phyloP scores from a whole-genome alignment of 2,113 vertebrate genomes.

The Tachysurus vachellii region DNA sequence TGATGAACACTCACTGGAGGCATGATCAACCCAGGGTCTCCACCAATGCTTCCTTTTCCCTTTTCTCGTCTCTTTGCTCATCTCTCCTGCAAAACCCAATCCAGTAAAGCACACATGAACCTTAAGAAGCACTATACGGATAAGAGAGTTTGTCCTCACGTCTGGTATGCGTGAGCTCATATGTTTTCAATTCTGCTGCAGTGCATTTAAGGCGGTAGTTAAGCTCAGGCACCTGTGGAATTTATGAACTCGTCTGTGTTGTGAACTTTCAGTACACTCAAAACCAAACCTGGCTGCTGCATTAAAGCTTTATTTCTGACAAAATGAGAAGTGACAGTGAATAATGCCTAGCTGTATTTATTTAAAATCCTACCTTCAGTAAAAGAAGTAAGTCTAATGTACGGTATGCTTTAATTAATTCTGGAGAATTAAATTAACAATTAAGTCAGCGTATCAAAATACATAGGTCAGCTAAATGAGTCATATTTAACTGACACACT shows the following conservation, averaged over 20 bases:
- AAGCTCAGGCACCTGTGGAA: slow-evolving; percentile 50
- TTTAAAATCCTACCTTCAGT: neutral
- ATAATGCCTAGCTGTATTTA: neutral
- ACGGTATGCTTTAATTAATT: neutral
- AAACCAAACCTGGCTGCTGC: neutral
- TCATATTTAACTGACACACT: neutral
- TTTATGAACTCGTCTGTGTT: slow-evolving; percentile 39
- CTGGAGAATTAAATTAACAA: neutral
- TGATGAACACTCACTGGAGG: slow-evolving; percentile 87
- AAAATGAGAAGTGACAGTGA: slow-evolving; percentile 50
- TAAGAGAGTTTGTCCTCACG: neutral
- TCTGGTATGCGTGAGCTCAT: slow-evolving; percentile 47
- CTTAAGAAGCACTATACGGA: slow-evolving; percentile 7
- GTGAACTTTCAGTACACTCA: slow-evolving; percentile 18
- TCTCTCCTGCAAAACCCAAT: slow-evolving; percentile 80
- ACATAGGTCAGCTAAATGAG: slow-evolving; percentile 22
- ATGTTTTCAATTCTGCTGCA: slow-evolving; percentile 47
- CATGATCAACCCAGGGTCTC: slow-evolving; percentile 97
- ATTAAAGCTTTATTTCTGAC: slow-evolving; percentile 8
- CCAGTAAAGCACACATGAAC: neutral
- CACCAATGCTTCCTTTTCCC: slow-evolving; percentile 92
- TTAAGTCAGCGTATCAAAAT: slow-evolving; percentile 35
- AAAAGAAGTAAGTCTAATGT: neutral
- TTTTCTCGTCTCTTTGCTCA: slow-evolving; percentile 85
- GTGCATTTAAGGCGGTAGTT: slow-evolving; percentile 46